phyloP scores from a whole-genome alignment of 2,797 vertebrate genomes.

The Cynopterus sphinx region DNA sequence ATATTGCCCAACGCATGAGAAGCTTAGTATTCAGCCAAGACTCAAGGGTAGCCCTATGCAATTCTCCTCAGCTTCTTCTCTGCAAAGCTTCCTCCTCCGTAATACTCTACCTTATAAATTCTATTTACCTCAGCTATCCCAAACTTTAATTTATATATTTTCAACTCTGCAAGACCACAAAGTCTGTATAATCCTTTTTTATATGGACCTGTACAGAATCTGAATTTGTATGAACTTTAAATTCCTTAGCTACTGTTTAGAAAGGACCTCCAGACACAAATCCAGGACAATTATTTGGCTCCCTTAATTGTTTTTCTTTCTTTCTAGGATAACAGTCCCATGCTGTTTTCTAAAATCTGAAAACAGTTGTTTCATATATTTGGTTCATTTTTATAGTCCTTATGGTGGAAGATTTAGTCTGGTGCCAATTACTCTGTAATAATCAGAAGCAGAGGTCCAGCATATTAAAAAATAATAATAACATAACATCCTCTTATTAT shows the following conservation, averaged over 20 bases:
- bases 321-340: not conserved
- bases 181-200: not conserved
- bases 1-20: not conserved
- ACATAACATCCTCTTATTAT: not conserved
- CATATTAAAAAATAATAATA: not conserved
- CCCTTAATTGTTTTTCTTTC: not conserved
- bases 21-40: not conserved
- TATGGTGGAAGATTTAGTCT: not conserved
- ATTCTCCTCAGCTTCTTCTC: not conserved
- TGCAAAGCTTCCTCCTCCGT: not conserved
- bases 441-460: not conserved
- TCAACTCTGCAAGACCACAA: not conserved
- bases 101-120: not conserved
- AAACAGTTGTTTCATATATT: not conserved
- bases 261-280: not conserved
- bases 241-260: not conserved
- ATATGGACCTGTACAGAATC: not conserved
- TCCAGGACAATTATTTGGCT: not conserved
- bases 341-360: not conserved
- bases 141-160: not conserved
- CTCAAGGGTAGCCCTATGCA: no score
- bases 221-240: not conserved
- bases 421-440: not conserved
- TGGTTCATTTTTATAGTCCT: slow-evolving; percentile 1
- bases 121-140: not conserved